Evolutionary conservation across 2,113 vertebrate genomes (phyloP), one percentile per base, ranked within the genome.

Genomic region (Burhinus oedicnemus): DNA sequence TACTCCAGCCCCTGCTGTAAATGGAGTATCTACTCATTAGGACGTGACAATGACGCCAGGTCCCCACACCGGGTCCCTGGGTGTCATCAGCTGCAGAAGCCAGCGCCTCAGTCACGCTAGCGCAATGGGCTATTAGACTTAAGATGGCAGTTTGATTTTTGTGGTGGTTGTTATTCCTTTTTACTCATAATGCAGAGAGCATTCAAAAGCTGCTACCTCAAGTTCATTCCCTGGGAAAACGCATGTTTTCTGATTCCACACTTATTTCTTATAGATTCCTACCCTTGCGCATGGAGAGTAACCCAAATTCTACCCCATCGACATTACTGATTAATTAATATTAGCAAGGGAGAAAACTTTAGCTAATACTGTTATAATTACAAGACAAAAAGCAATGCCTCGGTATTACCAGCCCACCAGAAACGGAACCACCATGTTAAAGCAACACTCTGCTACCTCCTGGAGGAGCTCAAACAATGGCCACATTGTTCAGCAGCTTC

Each of bases 381-480:
- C 62, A 62, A 51, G 66, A 95, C 94, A 95, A 95, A 97, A 95
- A 89, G 51, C 72, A 34, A 58, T 12, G 62, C 34, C 52, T 89
- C 38, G 16, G 42, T 51, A 14, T 44, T 40, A 62, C 77, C 57
- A 80, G 40, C 44, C 95, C 95, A 91, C 83, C 96, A 94, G 89
- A 77, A 71, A 76, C 58, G 79, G 42, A 91, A 57, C 52, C 77
- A 61, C 51, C 62, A 9, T 18, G 96, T 17, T 76, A 71, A 57
- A 90, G 95, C 87, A 96, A 91, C 90, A 38, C 83, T 76, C 86
- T 34, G 65, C 81, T 92, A 87, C 97, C 96, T 95, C 86, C 89
- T 77, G 20, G 91, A 90, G 93, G 61, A 89, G 93, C 89, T 69
- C 66, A 57, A 57, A 96, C 97, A 97, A 97, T 97, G 94, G 81